Evolutionary conservation across 2,797 vertebrate genomes (phyloP).

Genomic region (Pangasius macronema): DNA sequence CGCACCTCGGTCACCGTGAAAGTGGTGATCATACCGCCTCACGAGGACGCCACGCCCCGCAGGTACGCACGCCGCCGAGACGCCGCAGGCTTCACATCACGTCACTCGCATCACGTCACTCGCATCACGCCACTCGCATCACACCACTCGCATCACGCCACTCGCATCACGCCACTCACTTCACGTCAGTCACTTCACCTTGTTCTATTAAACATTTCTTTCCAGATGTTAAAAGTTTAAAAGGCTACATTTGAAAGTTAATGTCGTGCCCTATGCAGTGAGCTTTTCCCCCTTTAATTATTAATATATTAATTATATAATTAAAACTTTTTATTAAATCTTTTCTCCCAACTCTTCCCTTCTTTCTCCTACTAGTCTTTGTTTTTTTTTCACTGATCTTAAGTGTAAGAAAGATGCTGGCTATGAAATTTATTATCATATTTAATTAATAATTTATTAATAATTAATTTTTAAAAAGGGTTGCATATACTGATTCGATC

Average conservation of each 20-base stretch:
- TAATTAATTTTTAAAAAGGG: neutral
- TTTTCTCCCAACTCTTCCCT: neutral
- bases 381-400: neutral
- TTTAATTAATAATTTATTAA: neutral
- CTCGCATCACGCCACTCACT: too few relatives aligned
- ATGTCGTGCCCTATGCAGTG: neutral
- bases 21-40: conserved; percentile 93
- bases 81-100: too few relatives aligned
- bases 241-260: too few relatives aligned
- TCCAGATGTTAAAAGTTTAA: too few relatives aligned
- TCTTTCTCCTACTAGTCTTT: neutral
- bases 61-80: conserved; percentile 71
- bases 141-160: too few relatives aligned
- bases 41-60: conserved; percentile 94
- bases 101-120: too few relatives aligned
- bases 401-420: neutral
- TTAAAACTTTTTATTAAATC: neutral
- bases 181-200: too few relatives aligned
- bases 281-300: neutral
- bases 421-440: neutral
- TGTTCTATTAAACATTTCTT: too few relatives aligned
- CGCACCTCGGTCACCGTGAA: conserved; percentile 94
- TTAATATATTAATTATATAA: neutral
- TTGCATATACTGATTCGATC: neutral
- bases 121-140: too few relatives aligned